These are phyloP conservation scores for Pteromalus puparum DNA, from an alignment of 1,140 invertebrate genomes.

Conservation along the genomic window DNA sequence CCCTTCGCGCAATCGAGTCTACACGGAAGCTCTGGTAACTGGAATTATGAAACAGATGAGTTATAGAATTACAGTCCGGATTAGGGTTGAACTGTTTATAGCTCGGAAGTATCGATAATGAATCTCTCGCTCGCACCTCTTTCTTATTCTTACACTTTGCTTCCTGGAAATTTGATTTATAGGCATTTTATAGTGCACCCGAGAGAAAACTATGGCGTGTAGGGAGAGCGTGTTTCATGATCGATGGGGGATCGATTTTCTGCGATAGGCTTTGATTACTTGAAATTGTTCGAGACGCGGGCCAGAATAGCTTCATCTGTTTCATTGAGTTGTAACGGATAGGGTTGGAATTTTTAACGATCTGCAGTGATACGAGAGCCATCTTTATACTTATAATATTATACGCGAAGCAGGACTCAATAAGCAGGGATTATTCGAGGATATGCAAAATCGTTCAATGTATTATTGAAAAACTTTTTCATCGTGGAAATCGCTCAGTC, in stretches of 20 bases:
- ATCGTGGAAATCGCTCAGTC: no score
- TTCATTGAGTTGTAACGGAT: background rate
- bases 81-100: background rate
- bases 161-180: conserved; percentile 18
- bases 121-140: background rate
- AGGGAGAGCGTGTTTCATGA: background rate
- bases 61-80: conserved; percentile 39
- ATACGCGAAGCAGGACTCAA: no score
- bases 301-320: background rate
- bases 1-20: conserved; percentile 46
- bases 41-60: conserved; percentile 49
- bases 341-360: no score
- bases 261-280: conserved; percentile 3
- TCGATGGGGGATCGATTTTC: conserved; percentile 7
- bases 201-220: background rate
- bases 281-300: background rate
- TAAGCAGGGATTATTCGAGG: no score
- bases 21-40: conserved; percentile 52
- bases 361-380: no score
- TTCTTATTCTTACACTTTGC: background rate
- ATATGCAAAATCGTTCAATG: no score
- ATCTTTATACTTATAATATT: no score
- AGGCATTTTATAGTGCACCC: background rate
- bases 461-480: no score
- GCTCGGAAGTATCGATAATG: conserved; percentile 20